Percentiles rank a stretch among this genome's conserved stretches.
Conservation (phyloP, 2,797 vertebrate species). For the Typhlichthys eigenmanni region DNA sequence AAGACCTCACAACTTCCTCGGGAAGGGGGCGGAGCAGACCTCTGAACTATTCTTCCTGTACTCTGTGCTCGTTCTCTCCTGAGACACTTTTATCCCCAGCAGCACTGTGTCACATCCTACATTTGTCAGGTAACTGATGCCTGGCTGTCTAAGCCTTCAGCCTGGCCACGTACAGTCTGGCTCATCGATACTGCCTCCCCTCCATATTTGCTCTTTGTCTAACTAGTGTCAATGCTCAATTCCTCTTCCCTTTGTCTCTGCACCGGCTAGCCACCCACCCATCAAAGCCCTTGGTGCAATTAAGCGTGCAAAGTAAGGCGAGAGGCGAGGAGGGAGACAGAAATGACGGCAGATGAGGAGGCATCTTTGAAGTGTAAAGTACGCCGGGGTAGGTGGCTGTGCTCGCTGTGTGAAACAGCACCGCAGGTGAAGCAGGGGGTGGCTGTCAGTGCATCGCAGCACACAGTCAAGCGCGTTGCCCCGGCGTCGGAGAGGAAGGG, state of each 20-base stretch:
- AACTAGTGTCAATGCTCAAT: constrained; percentile 25
- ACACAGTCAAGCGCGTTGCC: no score
- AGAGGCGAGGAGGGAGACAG: constrained; percentile 8
- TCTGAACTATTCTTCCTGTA: constrained; percentile 27
- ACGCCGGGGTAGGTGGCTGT: constrained; percentile 53
- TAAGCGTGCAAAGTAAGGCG: constrained; percentile 59
- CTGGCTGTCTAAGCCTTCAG: constrained; percentile 24
- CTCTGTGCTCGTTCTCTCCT: constrained; percentile 20
- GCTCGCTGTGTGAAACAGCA: constrained; percentile 52
- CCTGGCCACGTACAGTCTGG: constrained; percentile 22
- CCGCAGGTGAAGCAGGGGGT: constrained; percentile 26
- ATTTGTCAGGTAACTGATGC: constrained; percentile 29
- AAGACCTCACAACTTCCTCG: constrained; percentile 27
- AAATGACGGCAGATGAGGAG: constrained; percentile 45
- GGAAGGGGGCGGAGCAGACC: constrained; percentile 16
- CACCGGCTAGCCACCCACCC: constrained; percentile 63
- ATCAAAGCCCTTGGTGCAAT: constrained; percentile 76
- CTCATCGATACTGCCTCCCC: constrained; percentile 37
- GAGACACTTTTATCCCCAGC: constrained; percentile 23
- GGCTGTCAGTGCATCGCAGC: neutral
- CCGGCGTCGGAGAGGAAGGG: no score
- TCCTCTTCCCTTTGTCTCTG: constrained; percentile 47
- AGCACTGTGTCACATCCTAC: constrained; percentile 17
- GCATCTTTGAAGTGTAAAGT: constrained; percentile 76
- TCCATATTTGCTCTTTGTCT: constrained; percentile 39